These are phyloP conservation scores for Myotis pilosus DNA, from an alignment of 2,797 vertebrate species.

Conservation along the genomic window DNA sequence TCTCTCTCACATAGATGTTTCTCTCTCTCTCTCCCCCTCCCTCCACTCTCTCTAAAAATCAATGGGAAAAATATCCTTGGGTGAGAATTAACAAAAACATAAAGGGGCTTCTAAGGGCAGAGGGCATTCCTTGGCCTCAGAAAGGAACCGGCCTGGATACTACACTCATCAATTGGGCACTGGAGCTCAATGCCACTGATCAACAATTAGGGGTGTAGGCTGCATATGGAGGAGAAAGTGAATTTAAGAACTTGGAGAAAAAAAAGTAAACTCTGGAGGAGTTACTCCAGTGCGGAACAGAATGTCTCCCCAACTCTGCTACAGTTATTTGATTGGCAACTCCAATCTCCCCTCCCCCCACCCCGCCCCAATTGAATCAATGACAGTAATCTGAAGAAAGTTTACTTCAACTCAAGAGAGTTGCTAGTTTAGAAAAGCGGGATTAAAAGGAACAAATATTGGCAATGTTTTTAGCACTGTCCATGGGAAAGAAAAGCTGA, in stretches of 20 bases:
- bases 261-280: not conserved
- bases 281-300: not conserved
- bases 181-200: not conserved
- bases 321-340: not conserved
- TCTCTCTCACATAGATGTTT: no score
- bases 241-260: not conserved
- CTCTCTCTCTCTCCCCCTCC: no score
- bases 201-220: not conserved
- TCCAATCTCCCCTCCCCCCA: not conserved
- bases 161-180: not conserved
- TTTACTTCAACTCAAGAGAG: not conserved
- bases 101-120: not conserved
- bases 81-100: no score
- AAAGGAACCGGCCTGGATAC: not conserved
- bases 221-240: not conserved
- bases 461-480: not conserved
- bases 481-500: not conserved
- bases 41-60: no score
- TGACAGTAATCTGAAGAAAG: not conserved
- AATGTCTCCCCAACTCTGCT: not conserved
- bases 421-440: not conserved
- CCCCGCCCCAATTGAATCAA: not conserved
- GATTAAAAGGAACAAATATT: not conserved
- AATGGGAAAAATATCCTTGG: no score
- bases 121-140: not conserved